Evolutionary conservation across 1,140 invertebrate species (phyloP), one percentile per base, ranked within the genome.

Genomic region (Homarus americanus): DNA sequence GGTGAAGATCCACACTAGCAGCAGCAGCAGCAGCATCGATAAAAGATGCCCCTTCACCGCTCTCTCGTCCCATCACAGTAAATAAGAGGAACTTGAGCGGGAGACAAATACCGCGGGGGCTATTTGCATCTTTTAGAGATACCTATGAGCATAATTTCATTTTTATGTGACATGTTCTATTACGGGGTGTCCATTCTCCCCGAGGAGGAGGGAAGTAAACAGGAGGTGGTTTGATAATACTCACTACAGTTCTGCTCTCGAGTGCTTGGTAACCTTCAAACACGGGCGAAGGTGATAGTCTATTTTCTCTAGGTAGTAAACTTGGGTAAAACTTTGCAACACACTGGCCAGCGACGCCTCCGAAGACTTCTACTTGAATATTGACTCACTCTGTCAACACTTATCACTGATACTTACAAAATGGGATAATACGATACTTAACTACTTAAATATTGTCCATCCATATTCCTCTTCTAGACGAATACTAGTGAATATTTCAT

Each of bases 81-180:
- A 63, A 82, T 63, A 82, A 82, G 49, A 82, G 49, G 53, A 82
- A 63, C 36, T 82, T 82, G 38, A 53, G 17, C 38, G 32, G 78
- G 63, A 82, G 79, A 82, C 79, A 82, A 82, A 82, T 82, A 82
- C 41, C 63, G 49, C 53, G 5, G 79, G 53, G 79, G 32, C 79
- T 28, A 82, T 82, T 63, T 82, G 79, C 79, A 82, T 82, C 79
- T 36, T 82, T n/a, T 82, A 63, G 79, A 63, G 79, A 82, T 82
- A 82, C 79, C 79, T 82, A 63, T 58, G 79, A 82, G 79, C 79
- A 82, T 82, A 82, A 82, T 82, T 82, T 82, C 79, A 82, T 82
- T 36, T 82, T 82, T 82, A 82, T 82, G 79, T 82, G 79, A 82
- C 79, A 82, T 32, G 32, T 82, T 44, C 79, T 82, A 82, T 82